Conservation (phyloP, 2,797 vertebrate species). For the Liasis olivaceus region DNA sequence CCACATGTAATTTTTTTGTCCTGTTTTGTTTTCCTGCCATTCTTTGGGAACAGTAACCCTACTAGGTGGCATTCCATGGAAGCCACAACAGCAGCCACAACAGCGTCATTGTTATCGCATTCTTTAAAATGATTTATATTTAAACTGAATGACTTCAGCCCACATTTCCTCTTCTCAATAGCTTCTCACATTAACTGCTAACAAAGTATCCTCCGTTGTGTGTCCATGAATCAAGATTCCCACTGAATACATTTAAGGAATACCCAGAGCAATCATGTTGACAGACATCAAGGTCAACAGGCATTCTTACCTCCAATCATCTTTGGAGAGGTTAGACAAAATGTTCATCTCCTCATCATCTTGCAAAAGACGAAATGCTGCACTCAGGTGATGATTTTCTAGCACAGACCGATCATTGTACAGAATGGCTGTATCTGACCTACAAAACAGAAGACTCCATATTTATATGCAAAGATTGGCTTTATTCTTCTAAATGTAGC, state of each 20-base stretch:
- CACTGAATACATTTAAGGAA: neutral
- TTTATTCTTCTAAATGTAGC: neutral
- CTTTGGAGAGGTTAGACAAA: conserved; percentile 89
- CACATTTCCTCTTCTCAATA: neutral
- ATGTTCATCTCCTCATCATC: conserved; percentile 94
- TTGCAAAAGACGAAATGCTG: conserved; percentile 89
- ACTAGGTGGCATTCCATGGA: neutral
- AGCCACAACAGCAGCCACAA: neutral
- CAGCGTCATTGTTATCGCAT: neutral
- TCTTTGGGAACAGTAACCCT: neutral
- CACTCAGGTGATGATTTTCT: conserved; percentile 94
- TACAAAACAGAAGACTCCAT: conserved; percentile 63
- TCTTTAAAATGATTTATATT: neutral
- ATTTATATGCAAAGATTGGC: neutral
- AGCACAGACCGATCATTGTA: conserved; percentile 93
- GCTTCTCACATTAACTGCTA: neutral
- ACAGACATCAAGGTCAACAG: neutral
- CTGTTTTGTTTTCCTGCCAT: neutral
- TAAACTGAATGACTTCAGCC: neutral
- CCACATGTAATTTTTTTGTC: neutral
- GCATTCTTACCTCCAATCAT: conserved; percentile 91
- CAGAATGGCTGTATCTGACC: conserved; percentile 92
- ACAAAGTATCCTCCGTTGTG: neutral
- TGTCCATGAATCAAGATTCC: neutral
- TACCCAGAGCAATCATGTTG: neutral